These are phyloP conservation scores for Carlito syrichta DNA, from an alignment of 2,113 vertebrate species.

Conservation along the genomic window DNA sequence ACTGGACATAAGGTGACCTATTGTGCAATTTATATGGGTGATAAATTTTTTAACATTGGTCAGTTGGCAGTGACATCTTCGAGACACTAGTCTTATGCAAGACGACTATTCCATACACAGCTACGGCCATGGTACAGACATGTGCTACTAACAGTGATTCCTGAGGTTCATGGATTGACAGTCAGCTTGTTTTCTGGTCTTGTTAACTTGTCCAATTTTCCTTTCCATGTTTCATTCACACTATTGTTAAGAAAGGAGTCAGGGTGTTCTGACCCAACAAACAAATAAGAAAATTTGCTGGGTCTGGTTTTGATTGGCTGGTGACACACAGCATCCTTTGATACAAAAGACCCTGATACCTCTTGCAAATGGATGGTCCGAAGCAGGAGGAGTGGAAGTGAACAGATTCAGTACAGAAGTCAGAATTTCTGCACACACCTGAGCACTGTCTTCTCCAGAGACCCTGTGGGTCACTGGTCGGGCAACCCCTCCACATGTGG, in stretches of 20 bases:
- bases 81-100: not conserved
- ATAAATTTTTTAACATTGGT: not conserved
- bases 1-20: not conserved
- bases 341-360: not conserved
- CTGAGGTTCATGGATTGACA: not conserved
- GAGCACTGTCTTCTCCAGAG: not conserved
- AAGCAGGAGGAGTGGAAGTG: not conserved
- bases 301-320: not conserved
- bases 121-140: not conserved
- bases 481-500: not conserved
- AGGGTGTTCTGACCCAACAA: not conserved
- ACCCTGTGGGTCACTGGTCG: not conserved
- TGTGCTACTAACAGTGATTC: not conserved
- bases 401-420: not conserved
- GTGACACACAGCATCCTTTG: accelerated
- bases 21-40: not conserved
- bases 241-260: not conserved
- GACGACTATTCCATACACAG: not conserved
- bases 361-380: not conserved
- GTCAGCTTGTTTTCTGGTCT: not conserved
- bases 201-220: not conserved
- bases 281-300: not conserved
- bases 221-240: not conserved
- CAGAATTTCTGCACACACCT: not conserved
- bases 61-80: not conserved